Conservation (phyloP, 2,113 vertebrate species). For the Acrocephalus kingi region DNA sequence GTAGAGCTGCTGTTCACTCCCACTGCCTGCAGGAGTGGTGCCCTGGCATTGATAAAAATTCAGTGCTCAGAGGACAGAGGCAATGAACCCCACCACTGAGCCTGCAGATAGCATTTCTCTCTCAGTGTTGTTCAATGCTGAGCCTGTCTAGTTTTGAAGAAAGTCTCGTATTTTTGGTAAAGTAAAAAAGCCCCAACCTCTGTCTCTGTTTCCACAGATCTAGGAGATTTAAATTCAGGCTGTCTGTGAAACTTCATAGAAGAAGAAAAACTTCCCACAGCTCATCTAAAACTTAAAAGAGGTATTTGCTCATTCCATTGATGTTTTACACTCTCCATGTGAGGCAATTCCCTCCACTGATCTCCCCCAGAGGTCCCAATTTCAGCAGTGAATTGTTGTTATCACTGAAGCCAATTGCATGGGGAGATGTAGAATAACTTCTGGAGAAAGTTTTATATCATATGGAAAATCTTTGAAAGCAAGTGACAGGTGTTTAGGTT, state of each 20-base stretch:
- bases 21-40: neutral
- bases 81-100: neutral
- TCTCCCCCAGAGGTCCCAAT: conserved; percentile 37
- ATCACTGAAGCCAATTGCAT: neutral
- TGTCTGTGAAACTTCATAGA: neutral
- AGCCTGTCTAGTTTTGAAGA: neutral
- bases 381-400: neutral
- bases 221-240: conserved; percentile 5
- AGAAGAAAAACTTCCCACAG: conserved; percentile 14
- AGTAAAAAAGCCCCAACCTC: neutral
- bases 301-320: neutral
- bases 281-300: conserved; percentile 32
- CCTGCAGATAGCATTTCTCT: neutral
- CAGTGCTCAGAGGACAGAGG: neutral
- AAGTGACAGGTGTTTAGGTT: neutral
- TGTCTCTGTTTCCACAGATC: neutral
- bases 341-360: conserved; percentile 33
- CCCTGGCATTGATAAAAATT: neutral
- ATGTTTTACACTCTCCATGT: conserved; percentile 22
- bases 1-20: neutral
- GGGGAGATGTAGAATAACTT: neutral
- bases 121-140: neutral
- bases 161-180: neutral
- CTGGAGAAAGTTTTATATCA: neutral
- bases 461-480: neutral